Conservation (phyloP, 2,113 vertebrate species). For the Pipra filicauda region DNA sequence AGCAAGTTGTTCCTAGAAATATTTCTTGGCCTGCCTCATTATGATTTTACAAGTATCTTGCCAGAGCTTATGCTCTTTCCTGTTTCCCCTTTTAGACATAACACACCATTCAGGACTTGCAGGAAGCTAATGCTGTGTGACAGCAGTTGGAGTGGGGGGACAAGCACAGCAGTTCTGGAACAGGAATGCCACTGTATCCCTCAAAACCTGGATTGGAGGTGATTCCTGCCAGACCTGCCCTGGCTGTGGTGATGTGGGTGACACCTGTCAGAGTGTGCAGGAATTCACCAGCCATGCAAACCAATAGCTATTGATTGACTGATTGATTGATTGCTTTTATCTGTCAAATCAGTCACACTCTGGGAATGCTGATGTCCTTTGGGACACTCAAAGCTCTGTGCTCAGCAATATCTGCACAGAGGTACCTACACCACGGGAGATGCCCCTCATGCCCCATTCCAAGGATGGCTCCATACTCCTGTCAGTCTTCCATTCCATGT, state of each 20-base stretch:
- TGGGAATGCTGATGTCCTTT: neutral
- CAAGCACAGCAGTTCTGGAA: neutral
- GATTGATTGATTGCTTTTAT: neutral
- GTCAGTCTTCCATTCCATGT: no score
- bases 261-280: neutral
- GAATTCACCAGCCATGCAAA: neutral
- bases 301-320: neutral
- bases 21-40: neutral
- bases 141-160: neutral
- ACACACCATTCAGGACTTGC: neutral
- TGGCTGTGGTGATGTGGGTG: neutral
- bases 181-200: neutral
- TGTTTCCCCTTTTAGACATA: neutral
- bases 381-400: neutral
- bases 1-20: slow-evolving; percentile 16
- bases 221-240: neutral
- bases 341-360: neutral
- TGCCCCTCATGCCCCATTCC: rapidly evolving
- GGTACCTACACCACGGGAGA: neutral
- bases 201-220: neutral
- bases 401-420: neutral
- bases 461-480: neutral
- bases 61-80: neutral
- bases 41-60: neutral
- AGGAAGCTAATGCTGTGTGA: neutral